Evolutionary conservation across 2,113 vertebrate genomes (phyloP).

Genomic region (Agapornis roseicollis): DNA sequence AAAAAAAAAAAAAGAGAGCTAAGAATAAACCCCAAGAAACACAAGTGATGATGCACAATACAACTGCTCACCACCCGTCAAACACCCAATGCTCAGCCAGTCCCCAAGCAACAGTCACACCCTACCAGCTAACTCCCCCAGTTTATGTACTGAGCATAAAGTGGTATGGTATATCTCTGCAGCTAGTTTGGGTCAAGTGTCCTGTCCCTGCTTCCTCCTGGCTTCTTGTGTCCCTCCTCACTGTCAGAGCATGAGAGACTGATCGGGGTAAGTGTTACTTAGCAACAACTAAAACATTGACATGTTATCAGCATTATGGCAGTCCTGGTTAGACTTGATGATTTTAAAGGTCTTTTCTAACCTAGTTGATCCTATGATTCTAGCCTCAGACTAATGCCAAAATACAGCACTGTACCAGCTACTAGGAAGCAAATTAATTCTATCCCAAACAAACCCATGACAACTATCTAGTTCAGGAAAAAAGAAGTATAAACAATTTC

Average conservation of each 20-base stretch:
- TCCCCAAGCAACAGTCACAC: not conserved
- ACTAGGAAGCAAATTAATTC: not conserved
- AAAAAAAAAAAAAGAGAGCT: not conserved
- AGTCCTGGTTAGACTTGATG: not conserved
- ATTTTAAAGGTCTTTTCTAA: not conserved
- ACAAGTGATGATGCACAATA: not conserved
- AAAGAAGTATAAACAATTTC: not conserved
- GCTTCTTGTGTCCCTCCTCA: not conserved
- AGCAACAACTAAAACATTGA: not conserved
- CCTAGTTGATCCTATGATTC: not conserved
- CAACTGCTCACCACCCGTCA: not conserved
- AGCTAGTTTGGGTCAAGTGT: not conserved
- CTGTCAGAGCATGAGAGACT: not conserved
- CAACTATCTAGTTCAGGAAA: not conserved
- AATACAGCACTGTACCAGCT: not conserved
- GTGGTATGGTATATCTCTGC: not conserved
- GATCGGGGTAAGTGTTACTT: not conserved
- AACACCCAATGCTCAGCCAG: not conserved
- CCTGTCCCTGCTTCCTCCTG: not conserved
- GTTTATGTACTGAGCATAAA: not conserved
- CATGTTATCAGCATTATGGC: not conserved
- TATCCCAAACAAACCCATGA: not conserved
- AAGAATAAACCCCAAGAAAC: not conserved
- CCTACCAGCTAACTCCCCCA: not conserved
- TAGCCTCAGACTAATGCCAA: not conserved